Conservation (phyloP, 2,888 invertebrate species). For the Chaetoderma sp. region DNA sequence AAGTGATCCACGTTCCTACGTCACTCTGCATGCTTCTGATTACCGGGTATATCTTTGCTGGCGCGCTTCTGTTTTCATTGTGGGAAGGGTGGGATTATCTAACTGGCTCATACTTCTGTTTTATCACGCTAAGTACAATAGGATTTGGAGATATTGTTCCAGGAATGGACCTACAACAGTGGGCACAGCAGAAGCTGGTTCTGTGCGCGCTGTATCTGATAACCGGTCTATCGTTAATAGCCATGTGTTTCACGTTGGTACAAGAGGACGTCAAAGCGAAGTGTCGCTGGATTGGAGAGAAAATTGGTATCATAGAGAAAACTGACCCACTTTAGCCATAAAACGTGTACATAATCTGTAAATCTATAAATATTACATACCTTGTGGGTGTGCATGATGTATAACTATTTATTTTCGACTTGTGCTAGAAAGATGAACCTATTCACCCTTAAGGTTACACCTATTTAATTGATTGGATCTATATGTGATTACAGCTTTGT, state of each 20-base stretch:
- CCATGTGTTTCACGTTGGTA: conserved; percentile 71
- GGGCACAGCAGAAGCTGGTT: conserved; percentile 63
- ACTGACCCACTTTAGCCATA: too few species aligned
- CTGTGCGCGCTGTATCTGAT: conserved; percentile 68
- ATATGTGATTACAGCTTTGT: too few species aligned
- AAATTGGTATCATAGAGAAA: conserved; percentile 65
- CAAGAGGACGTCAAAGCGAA: conserved; percentile 70
- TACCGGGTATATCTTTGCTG: conserved; percentile 65
- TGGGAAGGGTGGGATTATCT: conserved; percentile 66
- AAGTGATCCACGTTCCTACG: conserved; percentile 65
- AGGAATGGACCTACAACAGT: conserved; percentile 54
- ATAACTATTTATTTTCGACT: too few species aligned
- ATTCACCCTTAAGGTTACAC: too few species aligned
- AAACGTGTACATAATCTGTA: too few species aligned
- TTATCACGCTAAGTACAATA: conserved; percentile 67
- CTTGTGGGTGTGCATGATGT: too few species aligned
- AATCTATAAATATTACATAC: too few species aligned
- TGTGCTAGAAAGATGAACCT: too few species aligned
- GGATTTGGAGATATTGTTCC: conserved; percentile 67
- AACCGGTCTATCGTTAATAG: conserved; percentile 70
- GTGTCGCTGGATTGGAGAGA: conserved; percentile 66
- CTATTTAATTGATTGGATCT: too few species aligned
- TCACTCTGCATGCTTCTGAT: conserved; percentile 66
- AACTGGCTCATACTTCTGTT: conserved; percentile 67
- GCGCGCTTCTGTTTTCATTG: conserved; percentile 63